Evolutionary conservation across 1,140 invertebrate species (phyloP).

Genomic region (Hetaerina americana): DNA sequence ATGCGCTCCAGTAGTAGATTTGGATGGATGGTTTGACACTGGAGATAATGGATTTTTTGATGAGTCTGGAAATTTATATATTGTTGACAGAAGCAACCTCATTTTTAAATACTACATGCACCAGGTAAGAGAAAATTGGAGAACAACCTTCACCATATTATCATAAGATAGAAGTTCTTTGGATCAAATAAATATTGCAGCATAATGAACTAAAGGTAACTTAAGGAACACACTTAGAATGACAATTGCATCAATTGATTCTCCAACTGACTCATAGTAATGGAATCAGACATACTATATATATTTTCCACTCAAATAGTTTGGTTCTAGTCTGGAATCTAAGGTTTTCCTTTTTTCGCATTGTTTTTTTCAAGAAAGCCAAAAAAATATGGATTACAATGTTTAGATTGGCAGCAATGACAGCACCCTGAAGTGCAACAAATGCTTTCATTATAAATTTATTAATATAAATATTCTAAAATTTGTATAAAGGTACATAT

Average conservation of each 20-base stretch:
- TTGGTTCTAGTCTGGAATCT: no score
- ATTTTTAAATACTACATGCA: conserved; percentile 15
- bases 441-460: no score
- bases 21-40: conserved; percentile 9
- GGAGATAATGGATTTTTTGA: conserved; percentile 19
- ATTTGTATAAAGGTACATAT: no score
- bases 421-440: no score
- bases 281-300: neutral
- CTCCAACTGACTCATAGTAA: neutral
- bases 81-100: conserved; percentile 17
- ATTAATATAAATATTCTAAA: no score
- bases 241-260: neutral
- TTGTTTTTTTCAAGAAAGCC: no score
- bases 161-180: no score
- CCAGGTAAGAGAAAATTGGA: conserved; percentile 9
- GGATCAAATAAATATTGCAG: neutral
- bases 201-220: neutral
- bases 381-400: no score
- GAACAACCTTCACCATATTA: no score
- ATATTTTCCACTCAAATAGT: neutral
- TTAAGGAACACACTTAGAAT: neutral
- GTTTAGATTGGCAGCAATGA: no score
- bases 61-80: conserved; percentile 15
- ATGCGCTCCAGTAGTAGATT: neutral
- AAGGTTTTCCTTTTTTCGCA: no score